Base-by-base conservation (phyloP, 2,113 vertebrate species). In the Cyphomyrus discorhynchus region DNA sequence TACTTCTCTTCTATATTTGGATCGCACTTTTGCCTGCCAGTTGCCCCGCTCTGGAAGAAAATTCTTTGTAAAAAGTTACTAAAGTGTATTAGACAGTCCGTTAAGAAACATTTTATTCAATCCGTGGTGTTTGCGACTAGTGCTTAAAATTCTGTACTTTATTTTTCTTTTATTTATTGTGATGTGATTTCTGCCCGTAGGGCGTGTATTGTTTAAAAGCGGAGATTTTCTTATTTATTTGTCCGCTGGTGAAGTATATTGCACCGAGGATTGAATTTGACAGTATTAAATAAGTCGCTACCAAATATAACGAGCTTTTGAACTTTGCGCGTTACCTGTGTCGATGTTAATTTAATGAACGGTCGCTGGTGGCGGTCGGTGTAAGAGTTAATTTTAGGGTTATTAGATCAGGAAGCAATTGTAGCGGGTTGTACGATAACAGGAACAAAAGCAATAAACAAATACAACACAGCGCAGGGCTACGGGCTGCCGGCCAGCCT, bases 361-460 rank as follows among this genome's bases (percentile, higher is more conserved):
- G 39, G 24, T 46, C 21, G 42, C 21, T 87, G 85, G 50, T 35
- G 47, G 45, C 8, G n/a, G 10, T 49, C 27, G 49, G 84, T 3
- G 42, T 84, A 84, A 47, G 42, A 84, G 45, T 47, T 84, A 86
- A 50, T 27, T 86, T 80, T 42, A 27, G 83, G 52, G 82, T 89
- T 88, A 89, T 92, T 93, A 91, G 91, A 93, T 91, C 92, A 95
- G 94, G 95, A 96, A 95, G 94, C 92, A 93, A 87, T 95, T 94
- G 92, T 89, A 91, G 90, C 91, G 91, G 35, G 90, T 94, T 94
- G 93, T 93, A 94, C 93, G 94, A 94, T 94, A 95, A 95, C 93
- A 93, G 92, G 92, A 91, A 92, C 83, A 90, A 93, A 93, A 95
- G 93, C 89, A 93, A 92, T 93, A 92, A 91, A 91, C 90, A n/a